These are phyloP conservation scores for Dasysyrphus tricinctus DNA, from an alignment of 2,888 invertebrate species.

Conservation along the genomic window DNA sequence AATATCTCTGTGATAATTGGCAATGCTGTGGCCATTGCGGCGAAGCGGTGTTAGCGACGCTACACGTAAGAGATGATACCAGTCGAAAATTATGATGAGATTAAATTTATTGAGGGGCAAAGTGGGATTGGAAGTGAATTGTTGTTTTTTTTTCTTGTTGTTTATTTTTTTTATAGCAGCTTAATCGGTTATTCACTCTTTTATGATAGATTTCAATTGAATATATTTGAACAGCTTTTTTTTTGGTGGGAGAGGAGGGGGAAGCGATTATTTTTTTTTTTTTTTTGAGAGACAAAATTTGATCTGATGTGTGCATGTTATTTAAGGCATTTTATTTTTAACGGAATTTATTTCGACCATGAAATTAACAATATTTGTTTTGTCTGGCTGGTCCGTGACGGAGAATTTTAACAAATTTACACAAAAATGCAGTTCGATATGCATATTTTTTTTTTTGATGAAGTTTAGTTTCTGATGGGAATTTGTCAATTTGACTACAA, in stretches of 20 bases:
- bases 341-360: constrained; percentile 30
- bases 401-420: not conserved
- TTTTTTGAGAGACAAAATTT: constrained; percentile 21
- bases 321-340: constrained; percentile 21
- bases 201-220: constrained; percentile 62
- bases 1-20: constrained; percentile 72
- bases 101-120: constrained; percentile 48
- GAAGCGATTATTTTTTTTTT: not conserved
- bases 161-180: constrained; percentile 28
- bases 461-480: too few relatives aligned
- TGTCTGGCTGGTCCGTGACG: constrained; percentile 6
- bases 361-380: constrained; percentile 23
- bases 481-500: too few relatives aligned
- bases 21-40: constrained; percentile 2
- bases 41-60: not conserved
- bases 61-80: constrained; percentile 13
- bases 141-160: constrained; percentile 19
- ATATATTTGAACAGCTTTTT: constrained; percentile 53
- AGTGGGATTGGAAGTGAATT: not conserved
- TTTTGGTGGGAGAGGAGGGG: not conserved
- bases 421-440: too few relatives aligned
- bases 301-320: constrained; percentile 29
- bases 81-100: constrained; percentile 38
- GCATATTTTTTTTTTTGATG: too few relatives aligned
- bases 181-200: constrained; percentile 71